A percentile compares a stretch with the other conserved stretches of the same genome.
Evolutionary conservation across 2,797 vertebrate species (phyloP).

Genomic region (Orestias chungarensis): DNA sequence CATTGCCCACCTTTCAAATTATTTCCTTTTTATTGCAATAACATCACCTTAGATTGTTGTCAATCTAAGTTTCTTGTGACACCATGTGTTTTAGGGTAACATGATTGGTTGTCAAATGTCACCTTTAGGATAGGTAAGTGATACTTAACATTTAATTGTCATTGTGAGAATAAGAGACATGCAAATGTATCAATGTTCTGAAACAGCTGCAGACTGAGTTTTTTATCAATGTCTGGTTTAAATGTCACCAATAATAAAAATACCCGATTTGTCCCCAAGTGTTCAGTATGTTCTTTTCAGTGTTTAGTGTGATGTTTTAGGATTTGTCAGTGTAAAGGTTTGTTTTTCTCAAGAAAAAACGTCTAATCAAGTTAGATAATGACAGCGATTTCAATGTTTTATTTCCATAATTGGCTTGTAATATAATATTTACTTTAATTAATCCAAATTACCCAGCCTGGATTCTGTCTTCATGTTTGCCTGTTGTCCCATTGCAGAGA

Average conservation of each 20-base stretch:
- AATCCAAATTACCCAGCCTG: too few relatives aligned
- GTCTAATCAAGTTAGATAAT: too few relatives aligned
- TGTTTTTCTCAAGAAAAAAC: not conserved
- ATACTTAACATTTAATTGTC: slow-evolving; percentile 57
- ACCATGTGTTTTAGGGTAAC: slow-evolving; percentile 4
- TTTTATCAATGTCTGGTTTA: slow-evolving; percentile 5
- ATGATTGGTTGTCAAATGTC: slow-evolving; percentile 35
- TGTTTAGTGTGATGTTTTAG: not conserved
- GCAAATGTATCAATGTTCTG: slow-evolving; percentile 9
- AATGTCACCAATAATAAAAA: slow-evolving; percentile 14
- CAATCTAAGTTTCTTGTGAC: slow-evolving; percentile 53
- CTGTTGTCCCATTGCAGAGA: too few relatives aligned
- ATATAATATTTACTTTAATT: too few relatives aligned
- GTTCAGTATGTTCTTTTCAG: not conserved
- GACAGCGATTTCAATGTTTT: too few relatives aligned
- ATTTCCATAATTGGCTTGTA: too few relatives aligned
- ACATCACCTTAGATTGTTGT: slow-evolving; percentile 55
- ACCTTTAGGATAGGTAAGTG: slow-evolving; percentile 34
- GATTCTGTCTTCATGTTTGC: too few relatives aligned
- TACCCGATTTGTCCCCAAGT: slow-evolving; percentile 2
- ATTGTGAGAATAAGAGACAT: slow-evolving; percentile 28
- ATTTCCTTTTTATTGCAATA: slow-evolving; percentile 62
- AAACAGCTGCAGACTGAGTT: slow-evolving; percentile 16
- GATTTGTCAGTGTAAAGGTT: not conserved
- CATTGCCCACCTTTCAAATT: slow-evolving; percentile 70